These are phyloP conservation scores for Drosophila sucinea DNA, from an alignment of 1,140 invertebrate species.

Conservation along the genomic window DNA sequence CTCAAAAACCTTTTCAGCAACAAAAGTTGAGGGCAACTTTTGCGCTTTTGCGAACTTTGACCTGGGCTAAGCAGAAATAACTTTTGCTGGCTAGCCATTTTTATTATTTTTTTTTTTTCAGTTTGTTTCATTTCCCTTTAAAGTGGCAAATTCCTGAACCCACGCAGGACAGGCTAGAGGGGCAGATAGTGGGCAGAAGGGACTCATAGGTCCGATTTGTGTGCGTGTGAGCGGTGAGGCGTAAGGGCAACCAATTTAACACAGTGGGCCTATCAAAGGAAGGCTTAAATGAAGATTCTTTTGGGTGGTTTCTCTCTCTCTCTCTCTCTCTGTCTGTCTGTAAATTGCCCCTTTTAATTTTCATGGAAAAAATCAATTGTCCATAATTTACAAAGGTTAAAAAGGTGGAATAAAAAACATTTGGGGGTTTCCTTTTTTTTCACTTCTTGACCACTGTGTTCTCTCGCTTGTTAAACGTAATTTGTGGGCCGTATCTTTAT, in stretches of 20 bases:
- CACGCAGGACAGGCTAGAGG: background rate
- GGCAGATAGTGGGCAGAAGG: background rate
- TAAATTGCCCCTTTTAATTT: background rate
- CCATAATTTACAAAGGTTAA: background rate
- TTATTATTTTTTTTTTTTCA: background rate
- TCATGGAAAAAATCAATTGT: background rate
- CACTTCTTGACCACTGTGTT: conserved; percentile 13
- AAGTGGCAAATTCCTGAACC: conserved; percentile 1
- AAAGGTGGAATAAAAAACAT: background rate
- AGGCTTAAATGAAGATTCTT: background rate
- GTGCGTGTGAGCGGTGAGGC: background rate
- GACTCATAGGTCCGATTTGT: background rate
- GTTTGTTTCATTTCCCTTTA: background rate
- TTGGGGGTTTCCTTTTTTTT: background rate
- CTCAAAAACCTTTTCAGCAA: conserved; percentile 2
- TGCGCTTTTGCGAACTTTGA: conserved; percentile 29
- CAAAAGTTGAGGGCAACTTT: conserved; percentile 14
- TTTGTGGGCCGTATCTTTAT: conserved; percentile 62
- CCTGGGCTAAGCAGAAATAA: conserved; percentile 24
- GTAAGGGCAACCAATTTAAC: background rate
- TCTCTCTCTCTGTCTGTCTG: background rate
- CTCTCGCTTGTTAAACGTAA: conserved; percentile 44
- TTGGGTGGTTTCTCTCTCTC: background rate
- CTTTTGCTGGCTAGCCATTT: conserved; percentile 5
- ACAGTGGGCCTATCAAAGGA: conserved; percentile 3